Conservation (phyloP, 2,113 vertebrate genomes). For the Crotalus helleri region DNA sequence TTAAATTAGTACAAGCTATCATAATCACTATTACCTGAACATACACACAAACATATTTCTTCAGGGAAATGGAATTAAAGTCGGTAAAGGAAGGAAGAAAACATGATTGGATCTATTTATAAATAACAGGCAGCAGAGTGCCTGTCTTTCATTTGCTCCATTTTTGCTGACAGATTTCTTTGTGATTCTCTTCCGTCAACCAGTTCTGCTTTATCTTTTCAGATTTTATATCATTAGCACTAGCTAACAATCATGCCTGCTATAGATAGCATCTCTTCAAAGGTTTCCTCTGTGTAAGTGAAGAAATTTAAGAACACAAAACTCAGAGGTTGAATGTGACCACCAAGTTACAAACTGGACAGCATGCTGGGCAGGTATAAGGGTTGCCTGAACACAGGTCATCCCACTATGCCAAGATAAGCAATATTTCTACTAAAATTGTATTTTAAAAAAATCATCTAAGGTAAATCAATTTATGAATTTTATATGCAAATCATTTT, state of each 20-base stretch:
- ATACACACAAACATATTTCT: constrained; percentile 18
- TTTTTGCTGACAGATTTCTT: background rate
- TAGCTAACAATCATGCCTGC: background rate
- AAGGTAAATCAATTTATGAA: background rate
- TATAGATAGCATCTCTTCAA: background rate
- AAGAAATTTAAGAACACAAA: background rate
- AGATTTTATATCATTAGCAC: background rate
- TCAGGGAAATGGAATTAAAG: constrained; percentile 25
- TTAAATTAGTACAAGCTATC: constrained; percentile 23
- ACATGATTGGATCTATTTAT: background rate
- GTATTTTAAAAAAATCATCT: background rate
- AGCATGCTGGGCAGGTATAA: background rate
- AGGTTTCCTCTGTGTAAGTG: background rate
- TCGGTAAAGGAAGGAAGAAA: constrained; percentile 1
- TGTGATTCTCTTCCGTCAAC: background rate
- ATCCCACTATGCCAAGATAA: background rate
- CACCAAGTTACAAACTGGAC: background rate
- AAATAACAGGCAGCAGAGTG: background rate
- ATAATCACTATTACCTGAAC: constrained; percentile 38
- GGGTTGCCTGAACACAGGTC: background rate
- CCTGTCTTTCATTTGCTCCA: background rate
- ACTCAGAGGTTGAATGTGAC: background rate
- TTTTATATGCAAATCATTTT: background rate
- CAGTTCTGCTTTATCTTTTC: background rate
- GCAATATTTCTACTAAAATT: background rate